These are phyloP conservation scores for Orius insidiosus DNA, from an alignment of 1,140 invertebrate genomes.

Conservation along the genomic window DNA sequence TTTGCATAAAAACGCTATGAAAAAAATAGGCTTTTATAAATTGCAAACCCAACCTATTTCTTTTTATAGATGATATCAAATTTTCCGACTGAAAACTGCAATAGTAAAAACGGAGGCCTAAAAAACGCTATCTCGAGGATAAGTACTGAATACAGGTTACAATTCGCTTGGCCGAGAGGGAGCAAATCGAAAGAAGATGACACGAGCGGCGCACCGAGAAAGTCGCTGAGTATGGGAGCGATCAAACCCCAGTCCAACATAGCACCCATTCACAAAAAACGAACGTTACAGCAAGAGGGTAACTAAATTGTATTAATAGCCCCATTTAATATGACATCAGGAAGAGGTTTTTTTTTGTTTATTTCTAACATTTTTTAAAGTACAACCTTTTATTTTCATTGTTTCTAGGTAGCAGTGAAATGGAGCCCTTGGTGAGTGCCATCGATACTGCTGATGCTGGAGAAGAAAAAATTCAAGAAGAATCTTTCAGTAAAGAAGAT, in stretches of 20 bases:
- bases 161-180: conserved; percentile 63
- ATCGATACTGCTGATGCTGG: conserved; percentile 37
- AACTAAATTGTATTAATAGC: conserved; percentile 3
- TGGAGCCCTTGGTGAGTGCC: conserved; percentile 60
- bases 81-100: conserved; percentile 22
- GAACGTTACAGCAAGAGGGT: conserved; percentile 21
- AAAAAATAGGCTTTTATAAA: too few species aligned
- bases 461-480: conserved; percentile 28
- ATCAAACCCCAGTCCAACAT: conserved; percentile 28
- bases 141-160: conserved; percentile 70
- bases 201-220: conserved; percentile 34
- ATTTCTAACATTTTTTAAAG: not conserved
- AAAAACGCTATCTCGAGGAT: conserved; percentile 52
- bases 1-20: too few species aligned
- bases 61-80: conserved; percentile 20
- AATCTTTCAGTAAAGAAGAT: conserved; percentile 22
- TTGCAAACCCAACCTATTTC: too few species aligned
- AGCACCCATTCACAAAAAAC: conserved; percentile 44
- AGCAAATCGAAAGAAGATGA: conserved; percentile 23
- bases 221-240: conserved; percentile 71
- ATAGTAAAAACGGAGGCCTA: conserved; percentile 31
- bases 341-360: not conserved
- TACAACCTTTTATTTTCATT: not conserved
- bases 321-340: conserved; percentile 4
- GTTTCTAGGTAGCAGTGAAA: conserved; percentile 36